Percentiles rank a stretch among this genome's conserved stretches.
These are phyloP conservation scores for Etheostoma cragini DNA, from an alignment of 2,113 vertebrate genomes.

Conservation along the genomic window DNA sequence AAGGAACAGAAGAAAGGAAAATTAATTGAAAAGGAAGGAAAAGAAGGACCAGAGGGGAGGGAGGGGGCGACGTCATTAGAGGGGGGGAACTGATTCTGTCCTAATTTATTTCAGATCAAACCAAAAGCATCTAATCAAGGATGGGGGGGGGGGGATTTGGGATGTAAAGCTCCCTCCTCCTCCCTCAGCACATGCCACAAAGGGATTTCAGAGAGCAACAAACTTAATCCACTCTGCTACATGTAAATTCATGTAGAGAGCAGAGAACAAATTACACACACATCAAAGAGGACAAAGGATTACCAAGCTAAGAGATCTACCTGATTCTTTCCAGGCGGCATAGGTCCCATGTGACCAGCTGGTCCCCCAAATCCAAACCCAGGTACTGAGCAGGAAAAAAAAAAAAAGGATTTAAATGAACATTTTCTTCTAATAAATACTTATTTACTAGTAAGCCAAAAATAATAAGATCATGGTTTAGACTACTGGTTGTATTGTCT, in stretches of 20 bases:
- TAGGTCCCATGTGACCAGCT: slow-evolving; percentile 86
- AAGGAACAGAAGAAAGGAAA: not conserved
- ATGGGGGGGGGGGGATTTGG: slow-evolving; percentile 16
- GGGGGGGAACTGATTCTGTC: slow-evolving; percentile 4
- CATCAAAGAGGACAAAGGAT: not conserved
- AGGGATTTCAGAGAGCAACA: slow-evolving; percentile 41
- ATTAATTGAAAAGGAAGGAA: not conserved
- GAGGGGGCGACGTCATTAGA: slow-evolving; percentile 12
- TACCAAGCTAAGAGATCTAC: slow-evolving; percentile 68
- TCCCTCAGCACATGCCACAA: slow-evolving; percentile 34
- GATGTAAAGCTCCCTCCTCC: slow-evolving; percentile 3
- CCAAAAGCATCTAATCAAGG: slow-evolving; percentile 28
- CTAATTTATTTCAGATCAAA: slow-evolving; percentile 26
- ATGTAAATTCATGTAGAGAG: slow-evolving; percentile 18
- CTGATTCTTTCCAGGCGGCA: slow-evolving; percentile 89
- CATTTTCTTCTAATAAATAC: not conserved
- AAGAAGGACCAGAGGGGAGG: not conserved
- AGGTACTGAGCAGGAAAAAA: slow-evolving; percentile 77
- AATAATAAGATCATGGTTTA: not conserved
- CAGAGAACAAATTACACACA: slow-evolving; percentile 18
- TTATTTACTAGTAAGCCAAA: not conserved
- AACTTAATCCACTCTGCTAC: slow-evolving; percentile 38
- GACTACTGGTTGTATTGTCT: not conserved
- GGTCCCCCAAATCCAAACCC: slow-evolving; percentile 90
- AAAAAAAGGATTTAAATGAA: not conserved